phyloP scores from a whole-genome alignment of 2,113 vertebrate genomes.

The Pollimyrus isidori region DNA sequence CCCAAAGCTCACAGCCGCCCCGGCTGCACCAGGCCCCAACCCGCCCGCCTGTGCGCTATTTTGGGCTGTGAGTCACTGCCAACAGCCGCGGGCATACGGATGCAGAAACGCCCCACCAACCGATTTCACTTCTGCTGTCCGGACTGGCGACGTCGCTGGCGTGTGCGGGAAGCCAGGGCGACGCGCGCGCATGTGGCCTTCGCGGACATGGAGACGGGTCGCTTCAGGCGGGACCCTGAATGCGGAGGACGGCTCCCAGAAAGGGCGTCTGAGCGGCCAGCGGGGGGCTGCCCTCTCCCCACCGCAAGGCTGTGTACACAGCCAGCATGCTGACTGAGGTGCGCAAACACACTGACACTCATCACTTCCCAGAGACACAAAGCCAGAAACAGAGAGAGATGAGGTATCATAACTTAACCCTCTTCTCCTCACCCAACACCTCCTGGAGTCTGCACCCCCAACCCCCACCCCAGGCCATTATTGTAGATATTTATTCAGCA shows the following conservation, averaged over 20 bases:
- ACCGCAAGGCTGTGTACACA: not conserved
- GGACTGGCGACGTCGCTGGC: not conserved
- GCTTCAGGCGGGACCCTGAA: not conserved
- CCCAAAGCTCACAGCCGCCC: not conserved
- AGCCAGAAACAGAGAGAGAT: not conserved
- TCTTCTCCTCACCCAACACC: not conserved
- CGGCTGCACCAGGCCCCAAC: not conserved
- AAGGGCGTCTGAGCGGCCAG: not conserved
- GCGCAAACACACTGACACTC: not conserved
- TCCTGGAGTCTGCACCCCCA: not conserved
- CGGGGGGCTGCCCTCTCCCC: not conserved
- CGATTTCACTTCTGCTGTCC: not conserved
- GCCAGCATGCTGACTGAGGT: not conserved
- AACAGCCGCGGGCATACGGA: not conserved
- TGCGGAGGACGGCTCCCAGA: not conserved
- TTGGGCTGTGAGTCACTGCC: constrained; percentile 5
- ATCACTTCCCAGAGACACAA: not conserved
- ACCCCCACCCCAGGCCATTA: not conserved
- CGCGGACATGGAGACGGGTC: not conserved
- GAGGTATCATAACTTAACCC: not conserved
- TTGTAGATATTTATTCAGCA: not conserved
- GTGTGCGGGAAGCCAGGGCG: not conserved
- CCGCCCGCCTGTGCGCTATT: not conserved
- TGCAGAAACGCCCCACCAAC: not conserved
- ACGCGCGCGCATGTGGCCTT: not conserved